phyloP scores from a whole-genome alignment of 1,140 invertebrate species.

The Dendroctonus ponderosae region DNA sequence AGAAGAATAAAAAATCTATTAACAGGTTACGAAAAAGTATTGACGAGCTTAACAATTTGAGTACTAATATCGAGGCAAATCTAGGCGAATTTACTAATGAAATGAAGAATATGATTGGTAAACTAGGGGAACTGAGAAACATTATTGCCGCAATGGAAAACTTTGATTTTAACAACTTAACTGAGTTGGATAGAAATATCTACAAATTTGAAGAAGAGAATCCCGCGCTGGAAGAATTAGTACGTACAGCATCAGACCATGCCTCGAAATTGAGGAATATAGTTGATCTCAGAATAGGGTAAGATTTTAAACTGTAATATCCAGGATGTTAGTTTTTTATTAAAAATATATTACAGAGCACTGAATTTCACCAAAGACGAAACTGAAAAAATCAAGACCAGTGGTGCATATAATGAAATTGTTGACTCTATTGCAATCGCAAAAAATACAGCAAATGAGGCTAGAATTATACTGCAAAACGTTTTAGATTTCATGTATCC shows the following conservation, averaged over 20 bases:
- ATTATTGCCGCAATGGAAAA: slow-evolving; percentile 26
- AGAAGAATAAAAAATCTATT: slow-evolving; percentile 19
- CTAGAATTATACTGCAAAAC: slow-evolving; percentile 60
- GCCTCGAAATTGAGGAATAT: slow-evolving; percentile 32
- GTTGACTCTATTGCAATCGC: slow-evolving; percentile 65
- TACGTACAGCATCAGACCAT: slow-evolving; percentile 22
- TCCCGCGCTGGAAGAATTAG: slow-evolving; percentile 20
- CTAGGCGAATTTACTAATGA: slow-evolving; percentile 30
- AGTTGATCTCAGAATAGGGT: slow-evolving; percentile 33
- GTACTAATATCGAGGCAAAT: slow-evolving; percentile 24
- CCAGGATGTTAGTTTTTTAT: not conserved
- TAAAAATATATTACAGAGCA: slow-evolving; percentile 54
- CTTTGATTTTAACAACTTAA: slow-evolving; percentile 24
- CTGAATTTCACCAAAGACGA: slow-evolving; percentile 69
- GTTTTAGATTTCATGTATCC: slow-evolving; percentile 56
- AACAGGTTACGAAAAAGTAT: slow-evolving; percentile 11
- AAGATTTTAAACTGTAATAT: not conserved
- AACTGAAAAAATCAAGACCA: slow-evolving; percentile 71
- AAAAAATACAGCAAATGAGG: slow-evolving; percentile 62
- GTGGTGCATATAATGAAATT: slow-evolving; percentile 80
- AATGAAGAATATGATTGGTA: slow-evolving; percentile 25
- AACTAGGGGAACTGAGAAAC: slow-evolving; percentile 10
- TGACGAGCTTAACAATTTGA: slow-evolving; percentile 25
- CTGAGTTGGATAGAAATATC: slow-evolving; percentile 31
- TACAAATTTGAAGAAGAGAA: slow-evolving; percentile 16